These are phyloP conservation scores for Margaritifera margaritifera DNA, from an alignment of 2,888 invertebrate species.

Conservation along the genomic window DNA sequence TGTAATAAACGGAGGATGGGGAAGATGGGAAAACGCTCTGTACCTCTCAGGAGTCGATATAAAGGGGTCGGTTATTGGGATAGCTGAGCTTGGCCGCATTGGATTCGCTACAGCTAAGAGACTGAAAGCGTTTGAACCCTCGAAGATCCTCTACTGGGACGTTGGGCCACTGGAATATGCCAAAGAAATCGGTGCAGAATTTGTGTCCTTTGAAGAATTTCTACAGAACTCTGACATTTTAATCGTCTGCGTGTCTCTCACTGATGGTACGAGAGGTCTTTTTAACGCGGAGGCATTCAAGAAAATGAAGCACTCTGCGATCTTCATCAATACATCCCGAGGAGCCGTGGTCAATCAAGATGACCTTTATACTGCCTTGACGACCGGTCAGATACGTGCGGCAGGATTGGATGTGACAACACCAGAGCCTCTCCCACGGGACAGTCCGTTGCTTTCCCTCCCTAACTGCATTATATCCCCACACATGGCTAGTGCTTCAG, in stretches of 20 bases:
- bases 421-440: conserved; percentile 89
- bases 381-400: conserved; percentile 81
- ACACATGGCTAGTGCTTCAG: conserved; percentile 89
- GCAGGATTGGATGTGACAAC: conserved; percentile 93
- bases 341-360: conserved; percentile 80
- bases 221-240: conserved; percentile 87
- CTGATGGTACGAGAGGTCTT: conserved; percentile 80
- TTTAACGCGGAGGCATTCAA: conserved; percentile 86
- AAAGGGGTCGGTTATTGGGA: conserved; percentile 81
- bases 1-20: conserved; percentile 84
- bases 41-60: conserved; percentile 94
- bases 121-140: conserved; percentile 83
- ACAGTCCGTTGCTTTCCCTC: conserved; percentile 83
- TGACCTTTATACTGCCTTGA: conserved; percentile 83
- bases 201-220: conserved; percentile 82
- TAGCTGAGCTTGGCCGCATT: conserved; percentile 71
- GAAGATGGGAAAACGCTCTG: conserved; percentile 80
- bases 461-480: conserved; percentile 88
- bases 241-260: conserved; percentile 84
- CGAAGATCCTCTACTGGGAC: conserved; percentile 82
- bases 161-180: conserved; percentile 76
- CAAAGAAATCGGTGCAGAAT: conserved; percentile 79
- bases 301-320: conserved; percentile 87
- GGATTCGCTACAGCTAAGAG: conserved; percentile 82
- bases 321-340: conserved; percentile 89